These are phyloP conservation scores for Mesocentrotus franciscanus DNA, from an alignment of 53 echinoderm and acorn worm species.

Conservation along the genomic window DNA sequence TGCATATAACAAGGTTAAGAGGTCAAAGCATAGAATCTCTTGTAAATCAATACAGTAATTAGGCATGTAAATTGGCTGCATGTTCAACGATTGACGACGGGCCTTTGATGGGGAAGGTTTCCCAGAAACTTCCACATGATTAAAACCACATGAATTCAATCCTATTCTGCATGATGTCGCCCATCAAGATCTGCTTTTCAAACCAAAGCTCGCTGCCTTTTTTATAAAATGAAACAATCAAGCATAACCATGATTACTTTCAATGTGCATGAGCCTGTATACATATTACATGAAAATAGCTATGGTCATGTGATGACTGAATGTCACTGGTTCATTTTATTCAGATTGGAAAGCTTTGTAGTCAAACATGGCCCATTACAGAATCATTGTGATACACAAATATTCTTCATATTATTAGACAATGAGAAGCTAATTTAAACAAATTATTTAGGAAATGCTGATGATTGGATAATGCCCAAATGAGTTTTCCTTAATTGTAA, in stretches of 20 bases:
- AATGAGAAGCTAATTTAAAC: too few species aligned
- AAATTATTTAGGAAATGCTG: too few species aligned
- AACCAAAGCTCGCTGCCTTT: not conserved
- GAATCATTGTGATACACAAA: too few species aligned
- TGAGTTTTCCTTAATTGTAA: too few species aligned
- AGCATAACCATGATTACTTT: not conserved
- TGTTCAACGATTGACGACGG: not conserved
- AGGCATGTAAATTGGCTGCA: not conserved
- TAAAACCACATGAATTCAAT: slow-evolving; percentile 32
- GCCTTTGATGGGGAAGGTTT: not conserved
- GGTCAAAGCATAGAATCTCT: too few species aligned
- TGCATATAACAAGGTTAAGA: not conserved
- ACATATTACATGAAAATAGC: not conserved
- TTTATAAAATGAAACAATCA: not conserved
- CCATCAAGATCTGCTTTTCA: not conserved
- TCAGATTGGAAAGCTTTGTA: too few species aligned
- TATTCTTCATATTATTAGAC: too few species aligned
- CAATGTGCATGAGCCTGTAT: not conserved
- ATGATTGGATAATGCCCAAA: too few species aligned
- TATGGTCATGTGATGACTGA: not conserved
- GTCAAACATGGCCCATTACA: too few species aligned
- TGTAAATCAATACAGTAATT: not conserved
- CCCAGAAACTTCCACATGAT: not conserved
- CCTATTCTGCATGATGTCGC: not conserved
- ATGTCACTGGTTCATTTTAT: too few species aligned